phyloP scores from a whole-genome alignment of 2,797 vertebrate genomes.

The Pteronotus mesoamericanus region DNA sequence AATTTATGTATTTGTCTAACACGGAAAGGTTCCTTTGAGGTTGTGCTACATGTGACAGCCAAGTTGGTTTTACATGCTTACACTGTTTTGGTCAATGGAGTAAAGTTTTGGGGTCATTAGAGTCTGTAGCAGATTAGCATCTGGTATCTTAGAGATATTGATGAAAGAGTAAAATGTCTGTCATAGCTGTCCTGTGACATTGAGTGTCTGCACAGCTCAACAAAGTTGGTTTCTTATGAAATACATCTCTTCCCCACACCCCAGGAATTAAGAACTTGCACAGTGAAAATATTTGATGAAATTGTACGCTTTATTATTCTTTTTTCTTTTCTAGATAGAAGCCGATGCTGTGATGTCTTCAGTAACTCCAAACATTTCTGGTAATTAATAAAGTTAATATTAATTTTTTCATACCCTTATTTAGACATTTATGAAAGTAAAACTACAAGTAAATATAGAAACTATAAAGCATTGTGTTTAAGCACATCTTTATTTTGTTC shows the following conservation, averaged over 20 bases:
- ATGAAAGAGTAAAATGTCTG: neutral
- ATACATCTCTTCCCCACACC: neutral
- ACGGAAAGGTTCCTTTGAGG: neutral
- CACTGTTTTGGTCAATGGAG: neutral
- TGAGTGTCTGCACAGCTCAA: neutral
- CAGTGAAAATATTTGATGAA: constrained; percentile 16
- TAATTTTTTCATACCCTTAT: constrained; percentile 27
- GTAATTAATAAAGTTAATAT: constrained; percentile 58
- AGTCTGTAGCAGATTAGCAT: neutral
- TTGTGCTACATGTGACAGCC: neutral
- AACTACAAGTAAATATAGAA: neutral
- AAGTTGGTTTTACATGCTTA: neutral
- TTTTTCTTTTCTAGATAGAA: constrained; percentile 75
- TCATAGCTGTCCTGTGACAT: neutral
- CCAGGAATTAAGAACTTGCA: neutral
- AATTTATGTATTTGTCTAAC: neutral
- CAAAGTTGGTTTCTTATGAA: constrained; percentile 9
- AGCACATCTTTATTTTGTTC: neutral
- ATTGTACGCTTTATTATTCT: neutral
- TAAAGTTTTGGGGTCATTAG: neutral
- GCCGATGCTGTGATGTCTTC: constrained; percentile 71
- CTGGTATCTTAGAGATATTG: neutral
- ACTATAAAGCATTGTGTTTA: neutral
- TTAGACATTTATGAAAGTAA: neutral
- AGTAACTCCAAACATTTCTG: constrained; percentile 52